These are phyloP conservation scores for Stenurella melanura DNA, from an alignment of 2,888 invertebrate species.

Conservation along the genomic window DNA sequence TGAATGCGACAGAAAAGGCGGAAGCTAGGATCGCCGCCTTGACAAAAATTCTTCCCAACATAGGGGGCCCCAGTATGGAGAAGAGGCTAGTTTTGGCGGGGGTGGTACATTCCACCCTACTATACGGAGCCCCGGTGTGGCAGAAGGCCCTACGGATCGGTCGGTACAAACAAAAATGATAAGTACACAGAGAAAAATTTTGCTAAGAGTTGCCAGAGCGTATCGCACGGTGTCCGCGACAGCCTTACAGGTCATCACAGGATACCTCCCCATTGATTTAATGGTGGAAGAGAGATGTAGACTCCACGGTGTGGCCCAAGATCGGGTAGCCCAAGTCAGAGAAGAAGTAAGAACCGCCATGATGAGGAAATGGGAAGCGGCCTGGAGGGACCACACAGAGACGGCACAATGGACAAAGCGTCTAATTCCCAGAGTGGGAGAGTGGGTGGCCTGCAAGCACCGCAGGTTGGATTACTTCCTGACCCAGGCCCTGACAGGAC, in stretches of 20 bases:
- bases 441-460: neutral
- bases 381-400: neutral
- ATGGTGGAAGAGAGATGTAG: slow-evolving; percentile 14
- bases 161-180: slow-evolving; percentile 24
- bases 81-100: slow-evolving; percentile 34
- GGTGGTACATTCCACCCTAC: slow-evolving; percentile 33
- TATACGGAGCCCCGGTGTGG: slow-evolving; percentile 46
- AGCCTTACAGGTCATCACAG: slow-evolving; percentile 18
- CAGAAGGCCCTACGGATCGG: neutral
- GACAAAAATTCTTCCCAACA: slow-evolving; percentile 53
- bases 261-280: neutral
- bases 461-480: neutral
- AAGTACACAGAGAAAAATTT: slow-evolving; percentile 24
- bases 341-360: no score
- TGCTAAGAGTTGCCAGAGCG: slow-evolving; percentile 15
- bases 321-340: neutral
- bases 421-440: neutral
- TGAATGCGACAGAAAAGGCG: slow-evolving; percentile 46
- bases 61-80: slow-evolving; percentile 25
- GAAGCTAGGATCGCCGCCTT: slow-evolving; percentile 44
- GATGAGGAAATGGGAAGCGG: no score
- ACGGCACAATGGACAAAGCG: slow-evolving; percentile 5
- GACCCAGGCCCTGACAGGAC: neutral
- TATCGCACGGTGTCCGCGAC: slow-evolving; percentile 28
- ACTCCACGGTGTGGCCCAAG: neutral